Evolutionary conservation across 37 sponge, comb jelly and placozoan species (phyloP).

Genomic region (Ianthella basta): DNA sequence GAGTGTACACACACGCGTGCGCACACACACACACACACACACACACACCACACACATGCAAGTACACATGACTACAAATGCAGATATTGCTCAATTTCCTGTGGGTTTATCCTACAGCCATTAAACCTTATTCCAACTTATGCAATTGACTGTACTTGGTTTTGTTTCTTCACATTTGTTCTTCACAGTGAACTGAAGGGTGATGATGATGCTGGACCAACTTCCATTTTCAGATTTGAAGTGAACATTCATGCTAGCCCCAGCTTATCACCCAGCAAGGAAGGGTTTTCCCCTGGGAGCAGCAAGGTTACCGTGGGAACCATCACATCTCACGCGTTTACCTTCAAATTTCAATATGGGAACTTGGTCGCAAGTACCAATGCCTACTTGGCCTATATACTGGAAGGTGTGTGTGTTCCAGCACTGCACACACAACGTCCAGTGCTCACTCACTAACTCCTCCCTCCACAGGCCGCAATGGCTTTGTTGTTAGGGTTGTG

Average conservation of each 20-base stretch:
- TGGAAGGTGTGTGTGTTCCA: conserved; percentile 54
- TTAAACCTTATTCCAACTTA: too few species aligned
- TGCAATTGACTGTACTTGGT: too few species aligned
- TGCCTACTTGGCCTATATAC: conserved; percentile 68
- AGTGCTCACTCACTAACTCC: too few species aligned
- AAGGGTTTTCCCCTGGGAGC: conserved; percentile 51
- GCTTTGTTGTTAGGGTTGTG: conserved; percentile 81
- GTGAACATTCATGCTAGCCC: conserved; percentile 63
- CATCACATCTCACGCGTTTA: conserved; percentile 76
- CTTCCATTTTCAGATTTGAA: conserved; percentile 52
- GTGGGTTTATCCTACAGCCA: too few species aligned
- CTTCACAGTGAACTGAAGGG: conserved; percentile 53
- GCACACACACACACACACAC: background rate
- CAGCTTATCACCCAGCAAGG: background rate
- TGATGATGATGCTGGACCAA: conserved; percentile 31
- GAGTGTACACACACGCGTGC: background rate
- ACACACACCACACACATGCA: too few species aligned
- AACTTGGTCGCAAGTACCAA: conserved; percentile 72
- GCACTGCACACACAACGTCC: too few species aligned
- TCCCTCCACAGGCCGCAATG: conserved; percentile 43
- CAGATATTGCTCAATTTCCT: too few species aligned
- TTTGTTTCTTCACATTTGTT: too few species aligned
- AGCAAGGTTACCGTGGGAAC: conserved; percentile 70
- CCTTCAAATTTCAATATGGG: conserved; percentile 48
- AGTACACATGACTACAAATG: too few species aligned